These are phyloP conservation scores for Melitaea cinxia DNA, from an alignment of 1,140 invertebrate species.

Conservation along the genomic window DNA sequence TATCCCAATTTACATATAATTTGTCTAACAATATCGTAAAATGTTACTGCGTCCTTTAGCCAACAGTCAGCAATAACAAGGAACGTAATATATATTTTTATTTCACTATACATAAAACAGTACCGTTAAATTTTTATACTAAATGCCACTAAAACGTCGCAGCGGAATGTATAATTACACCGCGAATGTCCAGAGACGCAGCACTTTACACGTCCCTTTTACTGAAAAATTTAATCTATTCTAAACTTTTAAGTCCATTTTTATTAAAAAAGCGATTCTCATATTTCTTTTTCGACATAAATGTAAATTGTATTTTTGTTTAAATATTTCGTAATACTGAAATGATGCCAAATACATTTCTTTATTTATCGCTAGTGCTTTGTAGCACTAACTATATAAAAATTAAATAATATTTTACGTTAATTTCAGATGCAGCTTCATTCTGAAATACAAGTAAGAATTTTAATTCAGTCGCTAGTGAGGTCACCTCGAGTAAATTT, in stretches of 20 bases:
- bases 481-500: too few species aligned
- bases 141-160: slow-evolving; percentile 21
- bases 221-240: slow-evolving; percentile 17
- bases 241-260: slow-evolving; percentile 12
- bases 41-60: slow-evolving; percentile 19
- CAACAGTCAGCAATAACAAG: slow-evolving; percentile 9
- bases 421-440: too few species aligned
- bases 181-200: slow-evolving; percentile 10
- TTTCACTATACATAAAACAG: slow-evolving; percentile 12
- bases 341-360: not conserved
- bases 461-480: too few species aligned
- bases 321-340: not conserved
- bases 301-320: not conserved
- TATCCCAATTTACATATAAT: slow-evolving; percentile 29
- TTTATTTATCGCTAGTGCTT: not conserved
- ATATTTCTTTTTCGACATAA: not conserved
- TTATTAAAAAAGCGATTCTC: not conserved
- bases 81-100: slow-evolving; percentile 20
- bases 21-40: slow-evolving; percentile 25
- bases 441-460: too few species aligned
- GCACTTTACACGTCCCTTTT: slow-evolving; percentile 13
- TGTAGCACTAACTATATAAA: too few species aligned
- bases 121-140: slow-evolving; percentile 21
- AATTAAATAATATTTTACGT: too few species aligned
- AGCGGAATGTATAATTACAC: slow-evolving; percentile 20